Base-by-base conservation (phyloP, 2,113 vertebrate genomes). In the Albula goreensis region DNA sequence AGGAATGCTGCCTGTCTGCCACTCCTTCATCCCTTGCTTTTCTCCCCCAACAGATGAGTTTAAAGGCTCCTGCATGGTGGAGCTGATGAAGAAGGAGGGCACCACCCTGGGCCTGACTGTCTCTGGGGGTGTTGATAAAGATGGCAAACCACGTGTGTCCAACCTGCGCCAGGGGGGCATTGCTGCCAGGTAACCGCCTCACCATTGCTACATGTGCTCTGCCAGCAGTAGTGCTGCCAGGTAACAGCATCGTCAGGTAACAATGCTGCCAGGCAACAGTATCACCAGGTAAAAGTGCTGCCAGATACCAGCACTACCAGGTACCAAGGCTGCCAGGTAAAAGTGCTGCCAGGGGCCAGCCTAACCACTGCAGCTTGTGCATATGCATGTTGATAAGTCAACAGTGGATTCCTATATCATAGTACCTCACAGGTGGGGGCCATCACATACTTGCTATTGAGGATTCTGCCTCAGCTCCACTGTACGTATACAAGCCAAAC, bases 51-150 rank as follows among this genome's bases (percentile, higher is more conserved):
- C 92, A 99, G 98, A 99, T 83, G 98, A 99, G 94, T 98, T 99
- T 93, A 98, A 97, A 90, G 98, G 98, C 89, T 97, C 96, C 89
- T 97, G 97, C 2, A 92, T 98, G 89, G 98, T 99, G 88, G 98
- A 99, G 93, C 90, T 99, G 94, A 97, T 99, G 96, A 99, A 99
- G 94, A 99, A 99, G 92, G 98, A 99, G 94, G 98, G 98, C 60
- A 99, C 97, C 22, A 99, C 98, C 49, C 96, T 99, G 0, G 98
- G 98, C 2, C 96, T 99, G 89, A 99, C 98, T 0, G 98, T 99
- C 4, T 99, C 98, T 0, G 98, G 98, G 49, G 98, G 98, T 86
- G 95, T 99, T 0, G 98, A 99, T 93, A 99, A 99, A 89, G 98
- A 99, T 78, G 97, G 98, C 85, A 99, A 97, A 87, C 98, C 98